Evolutionary conservation across 2,888 invertebrate genomes (phyloP).

Genomic region (Tanaodytes sp.): DNA sequence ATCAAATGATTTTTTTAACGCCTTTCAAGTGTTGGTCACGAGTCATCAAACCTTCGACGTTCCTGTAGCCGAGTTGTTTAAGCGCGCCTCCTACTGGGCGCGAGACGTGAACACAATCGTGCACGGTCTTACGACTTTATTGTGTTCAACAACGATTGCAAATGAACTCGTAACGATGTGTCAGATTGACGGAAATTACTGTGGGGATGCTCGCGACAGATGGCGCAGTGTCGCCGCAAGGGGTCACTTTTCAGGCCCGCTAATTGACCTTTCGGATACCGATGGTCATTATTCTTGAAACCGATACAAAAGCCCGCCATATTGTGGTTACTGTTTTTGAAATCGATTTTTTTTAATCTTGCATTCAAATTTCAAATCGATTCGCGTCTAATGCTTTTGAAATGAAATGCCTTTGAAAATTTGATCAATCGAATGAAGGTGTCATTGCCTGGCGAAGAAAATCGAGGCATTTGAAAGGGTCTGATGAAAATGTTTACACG

Average conservation of each 20-base stretch:
- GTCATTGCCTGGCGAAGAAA: too few relatives aligned
- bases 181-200: slow-evolving; percentile 48
- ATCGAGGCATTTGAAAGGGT: too few relatives aligned
- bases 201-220: slow-evolving; percentile 48
- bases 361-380: too few relatives aligned
- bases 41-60: slow-evolving; percentile 12
- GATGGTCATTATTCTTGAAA: slow-evolving; percentile 41
- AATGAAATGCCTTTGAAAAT: too few relatives aligned
- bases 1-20: slow-evolving; percentile 39
- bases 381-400: too few relatives aligned
- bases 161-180: slow-evolving; percentile 48
- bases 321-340: too few relatives aligned
- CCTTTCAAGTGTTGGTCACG: slow-evolving; percentile 5
- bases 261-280: slow-evolving; percentile 49
- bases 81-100: slow-evolving; percentile 20
- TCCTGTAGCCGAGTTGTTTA: slow-evolving; percentile 16
- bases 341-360: not conserved
- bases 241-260: slow-evolving; percentile 44
- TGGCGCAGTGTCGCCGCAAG: slow-evolving; percentile 48
- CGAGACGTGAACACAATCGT: slow-evolving; percentile 47
- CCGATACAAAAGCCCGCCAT: slow-evolving; percentile 13
- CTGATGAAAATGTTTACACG: too few relatives aligned
- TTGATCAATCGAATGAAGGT: too few relatives aligned
- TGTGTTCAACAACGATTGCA: slow-evolving; percentile 27
- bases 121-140: slow-evolving; percentile 28